A percentile compares a stretch with the other conserved stretches of the same genome.
These are phyloP conservation scores for Coregonus clupeaformis DNA, from an alignment of 2,113 vertebrate genomes.

Conservation along the genomic window DNA sequence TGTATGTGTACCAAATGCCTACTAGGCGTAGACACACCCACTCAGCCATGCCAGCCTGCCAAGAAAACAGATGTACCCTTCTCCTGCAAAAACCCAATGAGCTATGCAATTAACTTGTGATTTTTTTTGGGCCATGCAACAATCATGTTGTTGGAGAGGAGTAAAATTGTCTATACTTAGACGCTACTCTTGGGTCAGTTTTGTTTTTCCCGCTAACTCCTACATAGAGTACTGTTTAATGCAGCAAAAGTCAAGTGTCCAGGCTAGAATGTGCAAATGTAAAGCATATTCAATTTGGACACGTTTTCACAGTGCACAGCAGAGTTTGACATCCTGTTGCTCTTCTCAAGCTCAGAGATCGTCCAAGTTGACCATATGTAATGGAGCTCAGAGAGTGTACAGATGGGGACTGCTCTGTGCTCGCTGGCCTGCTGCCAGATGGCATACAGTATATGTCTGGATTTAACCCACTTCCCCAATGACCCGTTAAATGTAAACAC, in stretches of 20 bases:
- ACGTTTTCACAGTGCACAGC: no score
- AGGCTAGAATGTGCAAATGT: no score
- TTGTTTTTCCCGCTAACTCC: no score
- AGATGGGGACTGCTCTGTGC: background rate
- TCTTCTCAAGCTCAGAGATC: background rate
- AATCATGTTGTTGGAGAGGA: no score
- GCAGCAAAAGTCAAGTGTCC: no score
- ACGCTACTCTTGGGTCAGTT: no score
- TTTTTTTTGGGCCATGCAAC: no score
- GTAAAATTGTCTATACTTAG: no score
- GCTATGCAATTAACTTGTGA: no score
- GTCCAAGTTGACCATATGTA: background rate
- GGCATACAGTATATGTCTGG: constrained; percentile 5
- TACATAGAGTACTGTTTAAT: background rate
- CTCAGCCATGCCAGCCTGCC: background rate
- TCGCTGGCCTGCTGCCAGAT: background rate
- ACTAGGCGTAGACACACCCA: background rate
- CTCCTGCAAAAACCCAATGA: no score
- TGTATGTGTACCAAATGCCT: background rate
- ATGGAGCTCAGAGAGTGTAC: background rate
- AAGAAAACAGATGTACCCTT: background rate
- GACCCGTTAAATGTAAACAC: background rate
- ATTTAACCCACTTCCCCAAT: constrained; percentile 32
- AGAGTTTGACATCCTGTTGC: background rate
- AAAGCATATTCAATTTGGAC: no score